Evolutionary conservation across 2,113 vertebrate species (phyloP).

Genomic region (Oophaga pumilio): DNA sequence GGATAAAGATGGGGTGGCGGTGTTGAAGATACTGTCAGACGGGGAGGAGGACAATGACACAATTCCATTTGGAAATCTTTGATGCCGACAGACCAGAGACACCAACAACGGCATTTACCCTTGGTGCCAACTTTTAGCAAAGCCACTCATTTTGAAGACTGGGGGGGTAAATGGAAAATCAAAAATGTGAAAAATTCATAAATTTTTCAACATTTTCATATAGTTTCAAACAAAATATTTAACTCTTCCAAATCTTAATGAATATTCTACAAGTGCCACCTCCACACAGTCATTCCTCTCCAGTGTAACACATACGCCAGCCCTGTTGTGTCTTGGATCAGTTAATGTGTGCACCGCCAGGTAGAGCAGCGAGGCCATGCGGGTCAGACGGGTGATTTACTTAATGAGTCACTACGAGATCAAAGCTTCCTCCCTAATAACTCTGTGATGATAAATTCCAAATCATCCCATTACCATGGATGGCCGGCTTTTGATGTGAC

Average conservation of each 20-base stretch:
- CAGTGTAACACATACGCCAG: background rate
- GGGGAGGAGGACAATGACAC: too few species aligned
- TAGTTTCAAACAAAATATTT: background rate
- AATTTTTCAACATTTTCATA: background rate
- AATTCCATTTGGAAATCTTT: background rate
- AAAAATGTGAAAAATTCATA: background rate
- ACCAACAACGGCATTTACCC: background rate
- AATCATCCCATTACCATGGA: conserved; percentile 33
- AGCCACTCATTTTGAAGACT: background rate
- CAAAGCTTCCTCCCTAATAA: conserved; percentile 22
- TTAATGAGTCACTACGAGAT: conserved; percentile 10
- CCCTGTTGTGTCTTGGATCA: background rate
- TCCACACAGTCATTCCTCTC: background rate
- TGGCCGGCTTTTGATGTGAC: conserved; percentile 13
- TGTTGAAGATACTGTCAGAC: background rate
- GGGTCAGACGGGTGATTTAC: background rate
- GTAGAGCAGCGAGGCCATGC: background rate
- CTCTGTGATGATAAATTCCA: conserved; percentile 21
- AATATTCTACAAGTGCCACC: background rate
- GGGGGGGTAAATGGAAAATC: background rate
- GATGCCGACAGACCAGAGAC: background rate
- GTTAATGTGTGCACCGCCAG: background rate
- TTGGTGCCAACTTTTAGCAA: background rate
- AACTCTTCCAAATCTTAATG: background rate
- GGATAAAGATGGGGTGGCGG: background rate